Evolutionary conservation across 2,797 vertebrate species (phyloP).

Genomic region (Pterois miles): DNA sequence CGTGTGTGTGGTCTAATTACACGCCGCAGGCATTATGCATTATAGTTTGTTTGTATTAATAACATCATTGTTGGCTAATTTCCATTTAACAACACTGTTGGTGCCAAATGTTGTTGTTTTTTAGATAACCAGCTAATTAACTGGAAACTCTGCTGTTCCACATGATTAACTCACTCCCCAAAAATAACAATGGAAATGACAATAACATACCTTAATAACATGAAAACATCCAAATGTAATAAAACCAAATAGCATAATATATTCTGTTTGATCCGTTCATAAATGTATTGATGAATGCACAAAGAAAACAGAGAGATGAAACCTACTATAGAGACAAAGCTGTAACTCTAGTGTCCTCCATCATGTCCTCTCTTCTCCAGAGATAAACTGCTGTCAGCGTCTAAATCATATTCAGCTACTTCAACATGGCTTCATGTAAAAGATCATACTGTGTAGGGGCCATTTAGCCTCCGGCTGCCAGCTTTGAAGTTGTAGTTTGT

Average conservation of each 20-base stretch:
- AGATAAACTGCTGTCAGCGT: too few relatives aligned
- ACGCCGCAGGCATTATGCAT: background rate
- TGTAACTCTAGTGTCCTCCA: background rate
- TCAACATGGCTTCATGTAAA: too few relatives aligned
- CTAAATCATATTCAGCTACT: too few relatives aligned
- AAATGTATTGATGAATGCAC: background rate
- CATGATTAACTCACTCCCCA: background rate
- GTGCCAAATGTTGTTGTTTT: background rate
- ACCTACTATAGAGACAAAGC: background rate
- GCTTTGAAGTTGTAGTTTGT: too few relatives aligned
- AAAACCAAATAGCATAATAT: background rate
- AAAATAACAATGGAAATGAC: background rate
- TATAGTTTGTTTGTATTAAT: constrained; percentile 42
- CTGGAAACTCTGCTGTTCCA: constrained; percentile 16
- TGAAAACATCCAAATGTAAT: background rate
- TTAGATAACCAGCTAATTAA: constrained; percentile 20
- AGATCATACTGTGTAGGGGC: too few relatives aligned
- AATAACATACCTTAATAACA: background rate
- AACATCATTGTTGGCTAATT: constrained; percentile 22
- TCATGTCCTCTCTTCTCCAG: too few relatives aligned
- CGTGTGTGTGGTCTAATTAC: constrained; percentile 31
- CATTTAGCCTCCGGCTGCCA: too few relatives aligned
- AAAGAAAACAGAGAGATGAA: background rate
- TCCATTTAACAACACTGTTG: constrained; percentile 20
- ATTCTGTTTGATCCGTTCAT: background rate